Evolutionary conservation across 2,797 vertebrate genomes (phyloP), one percentile per base, ranked within the genome.

Genomic region (Eulemur mongoz): DNA sequence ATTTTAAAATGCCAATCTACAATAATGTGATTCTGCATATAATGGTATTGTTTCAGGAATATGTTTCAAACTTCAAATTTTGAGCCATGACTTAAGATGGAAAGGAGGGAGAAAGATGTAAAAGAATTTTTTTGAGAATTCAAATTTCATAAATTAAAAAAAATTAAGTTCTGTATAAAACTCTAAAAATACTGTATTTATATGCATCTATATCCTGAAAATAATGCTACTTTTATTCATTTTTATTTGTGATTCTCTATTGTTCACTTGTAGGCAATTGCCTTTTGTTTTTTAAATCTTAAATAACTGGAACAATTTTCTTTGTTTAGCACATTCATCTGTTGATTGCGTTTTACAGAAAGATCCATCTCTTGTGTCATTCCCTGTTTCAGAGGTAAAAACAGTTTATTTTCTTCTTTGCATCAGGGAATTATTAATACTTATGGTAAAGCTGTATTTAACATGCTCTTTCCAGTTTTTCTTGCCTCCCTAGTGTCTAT

Each of bases 311-410:
- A 95, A 14, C 59, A 65, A 78, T 97, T 91, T 98, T 73, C 43
- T 95, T 97, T 83, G 78, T 67, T 76, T 95, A 91, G 97, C 97
- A 97, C 97, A 98, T 98, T 98, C 97, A 94, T 96, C 84, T 89
- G 92, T 95, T 84, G 57, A 76, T 97, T 95, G 93, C 23, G 23
- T 95, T 98, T 98, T 94, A 94, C 72, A 97, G 95, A 92, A 83
- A 96, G 93, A 80, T 97, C 48, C 81, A 95, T 95, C 48, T 6
- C 27, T 81, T 95, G 73, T 94, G 48, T 80, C 38, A 89, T 96
- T 96, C 45, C 93, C 0, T 12, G 67, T 50, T 65, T 94, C 35
- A 78, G 72, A 73, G 11, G 18, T 88, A 96, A 93, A 97, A 96
- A 97, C 97, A 97, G 81, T 95, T 96, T 65, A 96, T 97, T 97